Conservation (phyloP, 2,888 invertebrate genomes). For the Cynaeus angustus region DNA sequence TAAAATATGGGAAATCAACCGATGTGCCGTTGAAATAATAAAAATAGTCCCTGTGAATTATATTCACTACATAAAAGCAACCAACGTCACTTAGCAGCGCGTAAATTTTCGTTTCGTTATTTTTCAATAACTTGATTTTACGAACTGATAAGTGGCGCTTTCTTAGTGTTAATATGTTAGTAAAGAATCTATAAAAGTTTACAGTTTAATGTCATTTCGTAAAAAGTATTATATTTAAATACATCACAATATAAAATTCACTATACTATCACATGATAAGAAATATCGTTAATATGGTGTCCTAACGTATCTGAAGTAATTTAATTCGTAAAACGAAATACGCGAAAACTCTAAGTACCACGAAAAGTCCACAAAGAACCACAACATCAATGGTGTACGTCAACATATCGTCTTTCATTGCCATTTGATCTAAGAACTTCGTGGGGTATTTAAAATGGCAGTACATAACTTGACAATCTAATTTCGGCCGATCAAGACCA, state of each 20-base stretch:
- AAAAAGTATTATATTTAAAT: constrained; percentile 38
- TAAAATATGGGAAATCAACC: background rate
- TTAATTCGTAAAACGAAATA: constrained; percentile 90
- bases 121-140: background rate
- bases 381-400: constrained; percentile 88
- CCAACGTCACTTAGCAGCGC: background rate
- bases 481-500: constrained; percentile 86
- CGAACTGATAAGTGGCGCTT: background rate
- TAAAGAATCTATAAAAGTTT: constrained; percentile 1
- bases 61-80: background rate
- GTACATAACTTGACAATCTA: constrained; percentile 87
- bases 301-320: constrained; percentile 73
- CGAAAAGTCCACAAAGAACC: constrained; percentile 86
- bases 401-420: constrained; percentile 80
- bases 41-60: background rate
- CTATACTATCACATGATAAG: constrained; percentile 45
- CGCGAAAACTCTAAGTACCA: constrained; percentile 84
- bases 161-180: background rate
- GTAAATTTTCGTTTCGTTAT: background rate
- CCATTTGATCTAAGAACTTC: constrained; percentile 89
- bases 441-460: constrained; percentile 88
- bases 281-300: constrained; percentile 32
- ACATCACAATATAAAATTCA: constrained; percentile 45
- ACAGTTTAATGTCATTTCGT: constrained; percentile 25
- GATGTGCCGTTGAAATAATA: background rate